Evolutionary conservation across 2,888 invertebrate genomes (phyloP).

Genomic region (Parelbella ahira): DNA sequence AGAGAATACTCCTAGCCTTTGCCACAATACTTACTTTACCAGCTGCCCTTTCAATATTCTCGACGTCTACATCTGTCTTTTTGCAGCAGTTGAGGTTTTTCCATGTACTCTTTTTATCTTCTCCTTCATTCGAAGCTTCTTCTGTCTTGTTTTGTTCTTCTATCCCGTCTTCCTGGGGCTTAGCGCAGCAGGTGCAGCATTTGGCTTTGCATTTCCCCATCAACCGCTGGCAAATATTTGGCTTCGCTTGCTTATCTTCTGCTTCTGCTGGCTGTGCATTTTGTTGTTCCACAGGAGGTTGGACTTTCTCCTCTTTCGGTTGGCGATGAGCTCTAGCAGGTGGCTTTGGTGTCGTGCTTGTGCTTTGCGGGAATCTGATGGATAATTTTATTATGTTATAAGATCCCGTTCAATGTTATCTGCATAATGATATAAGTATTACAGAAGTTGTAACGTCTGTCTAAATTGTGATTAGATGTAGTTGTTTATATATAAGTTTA

Average conservation of each 20-base stretch:
- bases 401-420: too few relatives aligned
- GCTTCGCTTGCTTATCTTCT: constrained; percentile 40
- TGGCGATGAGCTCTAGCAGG: constrained; percentile 57
- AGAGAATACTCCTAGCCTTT: too few relatives aligned
- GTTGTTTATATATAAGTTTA: too few relatives aligned
- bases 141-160: constrained; percentile 22
- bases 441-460: too few relatives aligned
- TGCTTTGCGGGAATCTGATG: constrained; percentile 69
- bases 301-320: constrained; percentile 38
- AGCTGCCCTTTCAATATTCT: constrained; percentile 60
- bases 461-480: too few relatives aligned
- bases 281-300: constrained; percentile 33
- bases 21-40: constrained; percentile 55
- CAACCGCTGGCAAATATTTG: constrained; percentile 60
- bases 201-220: constrained; percentile 64
- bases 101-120: constrained; percentile 48
- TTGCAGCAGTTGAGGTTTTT: constrained; percentile 60
- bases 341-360: constrained; percentile 69
- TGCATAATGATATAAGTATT: too few relatives aligned
- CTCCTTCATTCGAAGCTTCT: constrained; percentile 34
- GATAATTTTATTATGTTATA: neutral
- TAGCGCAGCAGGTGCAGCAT: constrained; percentile 74
- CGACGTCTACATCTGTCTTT: constrained; percentile 55
- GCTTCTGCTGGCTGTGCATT: constrained; percentile 30
- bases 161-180: constrained; percentile 44